These are phyloP conservation scores for Chaitophorus viminalis DNA, from an alignment of 2,888 invertebrate genomes.

Conservation along the genomic window DNA sequence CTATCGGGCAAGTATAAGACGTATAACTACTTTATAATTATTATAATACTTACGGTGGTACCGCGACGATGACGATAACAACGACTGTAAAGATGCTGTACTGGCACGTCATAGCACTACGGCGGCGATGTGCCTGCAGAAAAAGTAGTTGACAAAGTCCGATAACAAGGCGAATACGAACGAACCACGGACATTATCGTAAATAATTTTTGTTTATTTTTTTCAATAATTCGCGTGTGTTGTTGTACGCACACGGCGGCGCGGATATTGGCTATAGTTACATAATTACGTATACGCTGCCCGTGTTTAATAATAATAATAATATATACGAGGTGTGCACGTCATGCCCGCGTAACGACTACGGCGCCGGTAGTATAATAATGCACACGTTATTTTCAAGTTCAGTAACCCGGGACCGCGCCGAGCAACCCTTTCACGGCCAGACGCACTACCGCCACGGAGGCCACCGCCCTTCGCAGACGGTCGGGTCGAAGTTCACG, in stretches of 20 bases:
- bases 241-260: background rate
- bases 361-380: no score
- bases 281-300: no score
- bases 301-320: no score
- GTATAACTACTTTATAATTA: no score
- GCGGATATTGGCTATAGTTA: no score
- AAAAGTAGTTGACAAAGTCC: background rate
- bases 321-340: no score
- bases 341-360: background rate
- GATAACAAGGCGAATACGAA: background rate
- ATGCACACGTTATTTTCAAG: constrained; percentile 51
- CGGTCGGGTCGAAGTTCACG: constrained; percentile 57
- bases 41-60: background rate
- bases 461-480: constrained; percentile 57
- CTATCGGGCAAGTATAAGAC: no score
- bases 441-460: constrained; percentile 48
- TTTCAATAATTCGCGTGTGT: background rate
- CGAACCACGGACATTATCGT: background rate
- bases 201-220: no score
- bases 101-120: background rate
- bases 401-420: constrained; percentile 57
- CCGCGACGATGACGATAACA: background rate
- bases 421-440: constrained; percentile 49
- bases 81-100: no score
- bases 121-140: background rate